Conservation (phyloP, 2,888 invertebrate genomes). For the Brachyptera putata region DNA sequence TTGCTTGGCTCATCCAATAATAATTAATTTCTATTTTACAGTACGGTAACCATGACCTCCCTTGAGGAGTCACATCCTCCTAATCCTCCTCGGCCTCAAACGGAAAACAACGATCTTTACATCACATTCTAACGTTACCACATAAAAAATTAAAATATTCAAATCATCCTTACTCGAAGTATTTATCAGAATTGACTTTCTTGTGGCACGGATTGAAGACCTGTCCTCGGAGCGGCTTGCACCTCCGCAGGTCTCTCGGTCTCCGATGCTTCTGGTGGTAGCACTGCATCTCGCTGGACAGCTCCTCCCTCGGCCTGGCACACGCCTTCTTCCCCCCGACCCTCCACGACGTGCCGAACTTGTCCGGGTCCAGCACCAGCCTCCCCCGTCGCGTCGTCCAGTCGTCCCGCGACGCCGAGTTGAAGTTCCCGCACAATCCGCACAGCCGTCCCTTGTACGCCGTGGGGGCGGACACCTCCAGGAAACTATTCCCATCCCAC, state of each 20-base stretch:
- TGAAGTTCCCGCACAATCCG: conserved; percentile 94
- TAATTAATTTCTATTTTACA: too few species aligned
- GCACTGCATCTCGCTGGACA: conserved; percentile 39
- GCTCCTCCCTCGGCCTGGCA: conserved; percentile 51
- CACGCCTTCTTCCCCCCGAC: conserved; percentile 77
- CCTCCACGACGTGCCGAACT: conserved; percentile 87
- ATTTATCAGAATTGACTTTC: conserved; percentile 74
- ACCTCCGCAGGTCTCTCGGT: conserved; percentile 46
- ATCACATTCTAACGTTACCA: too few species aligned
- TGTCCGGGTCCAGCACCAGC: conserved; percentile 59
- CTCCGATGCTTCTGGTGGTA: conserved; percentile 31
- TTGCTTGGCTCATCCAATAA: too few species aligned
- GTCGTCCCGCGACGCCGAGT: conserved; percentile 81
- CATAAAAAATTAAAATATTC: too few species aligned
- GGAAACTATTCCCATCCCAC: conserved; percentile 91
- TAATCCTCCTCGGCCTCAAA: too few species aligned
- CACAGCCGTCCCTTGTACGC: conserved; percentile 72
- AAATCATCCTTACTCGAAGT: conserved; percentile 65
- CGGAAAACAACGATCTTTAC: too few species aligned
- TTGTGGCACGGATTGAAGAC: conserved; percentile 73
- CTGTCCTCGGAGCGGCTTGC: conserved; percentile 51
- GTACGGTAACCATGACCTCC: too few species aligned
- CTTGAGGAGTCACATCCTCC: too few species aligned
- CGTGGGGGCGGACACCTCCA: conserved; percentile 76
- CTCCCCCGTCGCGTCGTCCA: conserved; percentile 64